Conservation (phyloP, 2,797 vertebrate species). For the Pseudochromis fuscus region DNA sequence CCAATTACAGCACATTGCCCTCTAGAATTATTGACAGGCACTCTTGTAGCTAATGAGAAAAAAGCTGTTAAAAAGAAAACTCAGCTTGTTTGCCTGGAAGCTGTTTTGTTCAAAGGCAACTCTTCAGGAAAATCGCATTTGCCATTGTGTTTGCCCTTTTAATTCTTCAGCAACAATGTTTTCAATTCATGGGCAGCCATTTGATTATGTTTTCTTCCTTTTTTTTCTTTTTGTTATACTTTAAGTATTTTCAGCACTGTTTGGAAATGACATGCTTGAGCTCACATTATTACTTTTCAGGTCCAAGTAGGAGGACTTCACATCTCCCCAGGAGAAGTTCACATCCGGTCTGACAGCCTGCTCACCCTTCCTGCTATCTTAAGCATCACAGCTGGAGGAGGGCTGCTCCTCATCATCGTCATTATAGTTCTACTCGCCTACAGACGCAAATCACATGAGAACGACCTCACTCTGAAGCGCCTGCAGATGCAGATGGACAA, state of each 20-base stretch:
- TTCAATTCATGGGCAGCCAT: conserved; percentile 5
- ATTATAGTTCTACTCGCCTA: conserved; percentile 96
- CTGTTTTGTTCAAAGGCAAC: conserved; percentile 19
- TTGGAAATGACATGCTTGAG: neutral
- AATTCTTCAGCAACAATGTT: neutral
- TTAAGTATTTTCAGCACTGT: neutral
- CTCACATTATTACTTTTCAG: conserved; percentile 67
- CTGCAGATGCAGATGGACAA: conserved; percentile 99
- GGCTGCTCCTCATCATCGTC: conserved; percentile 93
- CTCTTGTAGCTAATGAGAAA: conserved; percentile 54
- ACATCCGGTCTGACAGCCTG: conserved; percentile 92
- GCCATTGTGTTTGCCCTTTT: conserved; percentile 7
- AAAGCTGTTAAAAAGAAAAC: conserved; percentile 36
- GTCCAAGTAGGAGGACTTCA: conserved; percentile 93
- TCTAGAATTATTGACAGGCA: conserved; percentile 66
- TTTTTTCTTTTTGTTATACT: neutral
- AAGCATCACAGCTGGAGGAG: conserved; percentile 94
- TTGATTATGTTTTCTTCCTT: neutral
- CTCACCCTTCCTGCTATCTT: conserved; percentile 93
- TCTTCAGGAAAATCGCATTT: conserved; percentile 15
- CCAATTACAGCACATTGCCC: conserved; percentile 56
- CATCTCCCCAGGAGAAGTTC: conserved; percentile 93
- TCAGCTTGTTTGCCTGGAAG: conserved; percentile 17
- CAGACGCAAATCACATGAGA: conserved; percentile 94
- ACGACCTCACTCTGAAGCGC: conserved; percentile 95